Evolutionary conservation across 2,113 vertebrate genomes (phyloP).

Genomic region (Myanophis thanlyinensis): DNA sequence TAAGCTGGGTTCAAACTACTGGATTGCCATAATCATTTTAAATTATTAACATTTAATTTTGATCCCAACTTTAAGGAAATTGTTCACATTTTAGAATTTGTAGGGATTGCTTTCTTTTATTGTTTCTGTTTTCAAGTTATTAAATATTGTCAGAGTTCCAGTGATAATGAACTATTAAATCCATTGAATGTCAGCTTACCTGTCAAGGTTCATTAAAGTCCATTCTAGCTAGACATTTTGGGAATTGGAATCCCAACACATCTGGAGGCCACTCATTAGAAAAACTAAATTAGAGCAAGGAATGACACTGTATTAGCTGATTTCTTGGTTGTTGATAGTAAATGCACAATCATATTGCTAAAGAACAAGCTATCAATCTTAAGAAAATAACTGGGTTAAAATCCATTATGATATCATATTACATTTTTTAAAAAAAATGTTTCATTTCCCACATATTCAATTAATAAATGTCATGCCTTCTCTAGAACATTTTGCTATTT

Average conservation of each 20-base stretch:
- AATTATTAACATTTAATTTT: neutral
- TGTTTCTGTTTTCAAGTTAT: neutral
- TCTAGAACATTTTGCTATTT: constrained; percentile 43
- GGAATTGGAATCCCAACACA: neutral
- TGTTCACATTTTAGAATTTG: neutral
- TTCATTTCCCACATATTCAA: constrained; percentile 8
- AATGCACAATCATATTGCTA: neutral
- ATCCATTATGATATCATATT: neutral
- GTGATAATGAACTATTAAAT: neutral
- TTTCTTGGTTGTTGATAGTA: neutral
- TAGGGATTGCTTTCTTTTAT: neutral
- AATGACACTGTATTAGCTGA: neutral
- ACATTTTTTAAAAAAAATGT: neutral
- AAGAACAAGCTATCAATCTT: neutral
- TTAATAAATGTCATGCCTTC: constrained; percentile 32
- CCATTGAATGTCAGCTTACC: neutral
- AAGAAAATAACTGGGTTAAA: neutral
- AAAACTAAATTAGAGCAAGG: neutral
- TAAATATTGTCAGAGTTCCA: neutral
- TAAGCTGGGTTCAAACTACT: neutral
- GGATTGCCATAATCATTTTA: neutral
- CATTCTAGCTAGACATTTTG: neutral
- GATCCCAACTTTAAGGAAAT: neutral
- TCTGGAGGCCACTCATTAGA: neutral
- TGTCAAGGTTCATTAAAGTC: neutral